These are phyloP conservation scores for Rhogogaster chlorosoma DNA, from an alignment of 2,888 invertebrate genomes.

Conservation along the genomic window DNA sequence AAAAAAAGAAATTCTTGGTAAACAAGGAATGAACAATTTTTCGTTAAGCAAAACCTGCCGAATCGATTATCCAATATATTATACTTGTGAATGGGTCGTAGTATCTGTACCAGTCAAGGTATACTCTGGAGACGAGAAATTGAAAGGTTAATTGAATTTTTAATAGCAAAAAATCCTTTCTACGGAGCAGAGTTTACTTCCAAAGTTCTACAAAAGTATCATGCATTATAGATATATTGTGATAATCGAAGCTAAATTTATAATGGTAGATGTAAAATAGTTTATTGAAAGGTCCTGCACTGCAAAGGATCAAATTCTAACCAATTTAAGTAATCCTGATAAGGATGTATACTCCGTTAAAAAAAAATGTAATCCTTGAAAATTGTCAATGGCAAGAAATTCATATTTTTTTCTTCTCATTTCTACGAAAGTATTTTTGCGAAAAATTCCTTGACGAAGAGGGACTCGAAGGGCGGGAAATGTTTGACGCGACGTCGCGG, in stretches of 20 bases:
- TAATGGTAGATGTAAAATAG: not conserved
- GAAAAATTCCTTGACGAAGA: not conserved
- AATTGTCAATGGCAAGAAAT: not conserved
- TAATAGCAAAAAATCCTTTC: not conserved
- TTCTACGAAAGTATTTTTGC: not conserved
- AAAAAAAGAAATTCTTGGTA: not conserved
- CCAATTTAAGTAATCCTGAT: not conserved
- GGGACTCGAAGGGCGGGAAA: not conserved
- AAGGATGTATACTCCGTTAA: not conserved
- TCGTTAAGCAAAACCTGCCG: not conserved
- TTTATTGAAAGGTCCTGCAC: not conserved
- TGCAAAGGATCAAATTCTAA: not conserved
- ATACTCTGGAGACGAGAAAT: not conserved
- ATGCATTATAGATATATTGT: not conserved
- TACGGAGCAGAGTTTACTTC: not conserved
- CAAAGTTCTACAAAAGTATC: not conserved
- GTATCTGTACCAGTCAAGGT: not conserved
- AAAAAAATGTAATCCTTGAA: not conserved
- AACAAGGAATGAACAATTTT: not conserved
- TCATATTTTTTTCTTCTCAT: not conserved
- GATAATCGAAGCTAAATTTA: not conserved
- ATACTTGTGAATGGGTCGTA: not conserved
- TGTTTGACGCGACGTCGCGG: conserved; percentile 3
- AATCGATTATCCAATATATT: not conserved
- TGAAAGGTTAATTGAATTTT: not conserved